A percentile compares a stretch with the other conserved stretches of the same genome.
phyloP scores from a whole-genome alignment of 2,797 vertebrate genomes.

The Lycodopsis pacificus region DNA sequence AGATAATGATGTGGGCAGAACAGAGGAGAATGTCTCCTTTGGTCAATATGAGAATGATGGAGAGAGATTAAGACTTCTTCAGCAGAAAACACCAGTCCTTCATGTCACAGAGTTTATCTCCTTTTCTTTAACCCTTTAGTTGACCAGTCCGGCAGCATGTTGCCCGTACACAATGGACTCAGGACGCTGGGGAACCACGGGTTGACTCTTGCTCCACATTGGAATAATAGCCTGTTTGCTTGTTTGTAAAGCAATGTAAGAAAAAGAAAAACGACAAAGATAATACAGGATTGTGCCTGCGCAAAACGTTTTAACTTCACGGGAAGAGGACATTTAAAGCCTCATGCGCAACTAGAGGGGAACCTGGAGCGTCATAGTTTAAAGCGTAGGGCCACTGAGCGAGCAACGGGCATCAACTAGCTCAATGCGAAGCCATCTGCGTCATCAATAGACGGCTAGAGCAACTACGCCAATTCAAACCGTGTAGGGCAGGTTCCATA shows the following conservation, averaged over 20 bases:
- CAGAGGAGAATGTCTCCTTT: constrained; percentile 33
- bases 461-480: neutral
- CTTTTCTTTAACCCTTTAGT: constrained; percentile 9
- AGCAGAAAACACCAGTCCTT: constrained; percentile 16
- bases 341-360: too few species aligned
- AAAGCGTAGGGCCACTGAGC: too few species aligned
- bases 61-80: constrained; percentile 25
- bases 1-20: constrained; percentile 58
- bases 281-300: neutral
- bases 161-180: neutral
- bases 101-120: constrained; percentile 20
- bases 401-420: neutral
- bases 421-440: neutral
- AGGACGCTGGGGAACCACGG: neutral
- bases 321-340: neutral
- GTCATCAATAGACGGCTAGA: neutral
- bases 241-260: neutral
- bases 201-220: neutral
- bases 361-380: too few species aligned
- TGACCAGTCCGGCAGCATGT: neutral
- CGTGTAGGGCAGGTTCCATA: neutral
- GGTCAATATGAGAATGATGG: constrained; percentile 56
- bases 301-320: neutral
- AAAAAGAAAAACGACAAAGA: neutral
- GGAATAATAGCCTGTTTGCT: neutral